A percentile compares a stretch with the other conserved stretches of the same genome.
phyloP scores from a whole-genome alignment of 2,888 invertebrate genomes.

The Auanema sp. region DNA sequence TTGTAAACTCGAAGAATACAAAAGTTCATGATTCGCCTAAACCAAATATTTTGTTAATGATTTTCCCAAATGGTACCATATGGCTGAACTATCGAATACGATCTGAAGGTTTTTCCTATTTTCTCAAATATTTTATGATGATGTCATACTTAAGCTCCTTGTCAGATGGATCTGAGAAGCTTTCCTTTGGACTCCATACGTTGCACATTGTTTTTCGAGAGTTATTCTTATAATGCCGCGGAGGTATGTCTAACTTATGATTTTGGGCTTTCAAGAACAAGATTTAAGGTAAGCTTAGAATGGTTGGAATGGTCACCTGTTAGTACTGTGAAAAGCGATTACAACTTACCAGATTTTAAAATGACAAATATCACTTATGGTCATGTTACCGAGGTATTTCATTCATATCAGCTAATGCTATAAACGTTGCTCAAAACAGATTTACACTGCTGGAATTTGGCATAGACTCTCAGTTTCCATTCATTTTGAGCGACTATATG shows the following conservation, averaged over 20 bases:
- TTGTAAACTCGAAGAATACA: conserved; percentile 60
- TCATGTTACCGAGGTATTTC: conserved; percentile 43
- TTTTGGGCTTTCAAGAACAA: neutral
- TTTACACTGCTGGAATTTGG: conserved; percentile 63
- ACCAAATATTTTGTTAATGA: conserved; percentile 62
- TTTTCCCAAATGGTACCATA: conserved; percentile 62
- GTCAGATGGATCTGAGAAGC: conserved; percentile 51
- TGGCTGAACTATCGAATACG: conserved; percentile 62
- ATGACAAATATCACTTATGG: conserved; percentile 58
- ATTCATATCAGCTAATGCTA: neutral
- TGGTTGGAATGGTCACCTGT: conserved; percentile 63
- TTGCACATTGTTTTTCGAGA: conserved; percentile 59
- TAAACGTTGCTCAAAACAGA: conserved; percentile 20
- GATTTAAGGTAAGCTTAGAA: conserved; percentile 48
- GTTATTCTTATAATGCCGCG: conserved; percentile 60
- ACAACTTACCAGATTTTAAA: conserved; percentile 61
- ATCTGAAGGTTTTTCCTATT: conserved; percentile 39
- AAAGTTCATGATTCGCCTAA: conserved; percentile 62
- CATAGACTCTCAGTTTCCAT: conserved; percentile 59
- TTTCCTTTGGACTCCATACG: conserved; percentile 58
- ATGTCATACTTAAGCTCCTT: conserved; percentile 39
- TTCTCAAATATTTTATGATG: neutral
- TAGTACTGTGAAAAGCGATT: conserved; percentile 51
- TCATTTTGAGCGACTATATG: conserved; percentile 60
- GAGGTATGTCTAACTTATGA: conserved; percentile 31